Percentiles rank a stretch among this genome's conserved stretches.
These are phyloP conservation scores for Onchidella celtica DNA, from an alignment of 2,888 invertebrate genomes.

Conservation along the genomic window DNA sequence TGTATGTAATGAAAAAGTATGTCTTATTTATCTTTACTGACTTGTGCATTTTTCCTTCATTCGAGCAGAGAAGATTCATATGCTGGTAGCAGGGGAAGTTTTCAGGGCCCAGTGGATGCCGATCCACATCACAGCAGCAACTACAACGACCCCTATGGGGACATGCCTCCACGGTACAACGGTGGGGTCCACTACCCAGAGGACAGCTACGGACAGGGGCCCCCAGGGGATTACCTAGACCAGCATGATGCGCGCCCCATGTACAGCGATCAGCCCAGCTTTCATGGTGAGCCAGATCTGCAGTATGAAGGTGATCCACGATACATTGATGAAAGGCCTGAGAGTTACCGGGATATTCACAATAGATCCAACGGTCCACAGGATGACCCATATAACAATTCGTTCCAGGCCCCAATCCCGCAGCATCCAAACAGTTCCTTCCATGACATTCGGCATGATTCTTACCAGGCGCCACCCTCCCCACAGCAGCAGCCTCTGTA, in stretches of 20 bases:
- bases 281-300: constrained; percentile 13
- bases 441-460: constrained; percentile 42
- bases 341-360: constrained; percentile 30
- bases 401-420: constrained; percentile 13
- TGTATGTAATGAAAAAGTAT: too few species aligned
- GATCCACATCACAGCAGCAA: constrained; percentile 38
- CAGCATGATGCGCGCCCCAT: constrained; percentile 45
- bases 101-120: constrained; percentile 42
- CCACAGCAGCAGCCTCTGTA: constrained; percentile 54
- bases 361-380: background rate
- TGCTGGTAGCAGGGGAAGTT: constrained; percentile 53
- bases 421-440: constrained; percentile 35
- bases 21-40: too few species aligned
- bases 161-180: constrained; percentile 32
- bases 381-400: constrained; percentile 41
- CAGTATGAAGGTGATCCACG: constrained; percentile 31
- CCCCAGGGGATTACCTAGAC: background rate
- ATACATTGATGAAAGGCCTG: constrained; percentile 5
- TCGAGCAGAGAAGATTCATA: constrained; percentile 51
- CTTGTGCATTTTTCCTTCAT: too few species aligned
- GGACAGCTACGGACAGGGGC: constrained; percentile 50
- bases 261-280: constrained; percentile 53
- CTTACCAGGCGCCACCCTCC: constrained; percentile 45
- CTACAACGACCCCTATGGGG: constrained; percentile 49
- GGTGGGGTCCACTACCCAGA: constrained; percentile 56